Conservation (phyloP, 2,113 vertebrate species). For the Bufo gargarizans region DNA sequence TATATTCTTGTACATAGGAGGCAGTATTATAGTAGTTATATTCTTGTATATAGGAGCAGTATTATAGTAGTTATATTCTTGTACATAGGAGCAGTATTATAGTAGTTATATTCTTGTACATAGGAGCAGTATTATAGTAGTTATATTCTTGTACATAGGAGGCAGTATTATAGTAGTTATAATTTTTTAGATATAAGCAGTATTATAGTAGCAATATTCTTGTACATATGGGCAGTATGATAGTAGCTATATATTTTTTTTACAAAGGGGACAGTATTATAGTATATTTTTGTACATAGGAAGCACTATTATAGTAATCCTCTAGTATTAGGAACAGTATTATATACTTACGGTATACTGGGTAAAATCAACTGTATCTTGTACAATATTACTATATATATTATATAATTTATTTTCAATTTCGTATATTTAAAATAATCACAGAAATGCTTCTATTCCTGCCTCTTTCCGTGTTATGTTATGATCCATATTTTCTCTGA, state of each 20-base stretch:
- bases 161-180: slow-evolving; percentile 5
- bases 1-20: slow-evolving; percentile 2
- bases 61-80: slow-evolving; percentile 19
- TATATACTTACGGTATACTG: no score
- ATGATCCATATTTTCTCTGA: background rate
- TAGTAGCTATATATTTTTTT: no score
- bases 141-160: slow-evolving; percentile 4
- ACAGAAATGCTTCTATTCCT: background rate
- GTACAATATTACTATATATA: background rate
- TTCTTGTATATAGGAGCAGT: background rate
- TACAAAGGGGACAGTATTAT: no score
- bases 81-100: background rate
- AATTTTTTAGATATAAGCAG: background rate
- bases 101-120: slow-evolving; percentile 9
- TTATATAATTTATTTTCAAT: background rate
- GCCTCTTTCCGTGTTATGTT: background rate
- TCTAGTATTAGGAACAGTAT: no score
- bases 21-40: slow-evolving; percentile 15
- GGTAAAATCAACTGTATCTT: background rate
- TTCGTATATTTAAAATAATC: background rate
- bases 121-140: slow-evolving; percentile 6
- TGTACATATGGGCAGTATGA: no score
- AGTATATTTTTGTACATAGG: no score
- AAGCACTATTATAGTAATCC: no score
- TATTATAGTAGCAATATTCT: background rate